These are phyloP conservation scores for Epinephelus lanceolatus DNA, from an alignment of 2,113 vertebrate species.

Conservation along the genomic window DNA sequence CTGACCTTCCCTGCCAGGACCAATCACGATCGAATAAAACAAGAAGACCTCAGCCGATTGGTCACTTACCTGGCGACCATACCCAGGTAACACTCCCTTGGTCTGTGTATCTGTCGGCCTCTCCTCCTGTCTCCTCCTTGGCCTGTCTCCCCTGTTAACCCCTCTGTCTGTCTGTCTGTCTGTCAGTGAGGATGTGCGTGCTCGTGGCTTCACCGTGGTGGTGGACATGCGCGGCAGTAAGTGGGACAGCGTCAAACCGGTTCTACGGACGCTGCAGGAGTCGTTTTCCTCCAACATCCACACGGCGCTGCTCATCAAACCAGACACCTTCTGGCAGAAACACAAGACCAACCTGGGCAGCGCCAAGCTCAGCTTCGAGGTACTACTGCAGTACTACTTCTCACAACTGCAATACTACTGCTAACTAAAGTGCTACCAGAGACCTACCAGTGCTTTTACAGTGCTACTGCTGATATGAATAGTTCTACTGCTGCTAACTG, in stretches of 20 bases:
- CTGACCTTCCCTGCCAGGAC: slow-evolving; percentile 98
- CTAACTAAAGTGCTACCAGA: background rate
- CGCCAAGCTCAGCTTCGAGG: slow-evolving; percentile 99
- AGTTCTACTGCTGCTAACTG: background rate
- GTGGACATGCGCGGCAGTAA: slow-evolving; percentile 99
- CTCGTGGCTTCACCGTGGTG: slow-evolving; percentile 97
- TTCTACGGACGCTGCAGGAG: slow-evolving; percentile 96
- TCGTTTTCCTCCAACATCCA: slow-evolving; percentile 96
- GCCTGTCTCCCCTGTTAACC: background rate
- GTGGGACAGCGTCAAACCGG: slow-evolving; percentile 98
- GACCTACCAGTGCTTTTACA: no score
- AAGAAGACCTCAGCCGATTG: slow-evolving; percentile 96
- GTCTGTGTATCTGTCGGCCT: background rate
- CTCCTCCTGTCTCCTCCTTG: background rate
- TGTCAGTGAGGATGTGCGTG: slow-evolving; percentile 96
- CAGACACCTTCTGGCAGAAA: slow-evolving; percentile 99
- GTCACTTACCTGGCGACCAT: slow-evolving; percentile 97
- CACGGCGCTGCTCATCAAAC: slow-evolving; percentile 98
- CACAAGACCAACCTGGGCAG: slow-evolving; percentile 99
- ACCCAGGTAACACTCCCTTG: slow-evolving; percentile 86
- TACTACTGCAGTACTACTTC: slow-evolving; percentile 55
- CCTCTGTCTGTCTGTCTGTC: background rate
- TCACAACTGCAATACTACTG: background rate
- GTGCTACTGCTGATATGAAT: background rate
- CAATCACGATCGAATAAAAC: slow-evolving; percentile 99